phyloP scores from a whole-genome alignment of 2,888 invertebrate genomes.

The Carpatolechia fugitivella region DNA sequence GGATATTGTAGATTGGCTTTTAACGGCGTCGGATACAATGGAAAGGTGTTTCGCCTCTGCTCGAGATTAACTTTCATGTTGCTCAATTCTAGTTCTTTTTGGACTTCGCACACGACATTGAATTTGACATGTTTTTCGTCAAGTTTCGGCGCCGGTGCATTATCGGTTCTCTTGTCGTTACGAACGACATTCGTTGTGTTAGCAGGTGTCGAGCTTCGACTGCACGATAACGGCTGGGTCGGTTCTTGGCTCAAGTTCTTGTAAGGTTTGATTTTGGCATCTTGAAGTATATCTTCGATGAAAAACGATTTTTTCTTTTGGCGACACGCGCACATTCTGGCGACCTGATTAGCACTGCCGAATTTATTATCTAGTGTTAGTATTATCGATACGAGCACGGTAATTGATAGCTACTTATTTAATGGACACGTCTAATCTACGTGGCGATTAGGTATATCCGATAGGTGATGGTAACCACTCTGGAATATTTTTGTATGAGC shows the following conservation, averaged over 20 bases:
- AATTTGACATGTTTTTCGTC: slow-evolving; percentile 35
- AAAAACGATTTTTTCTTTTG: slow-evolving; percentile 62
- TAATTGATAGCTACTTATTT: slow-evolving; percentile 77
- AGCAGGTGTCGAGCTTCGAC: slow-evolving; percentile 13
- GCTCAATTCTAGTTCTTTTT: slow-evolving; percentile 44
- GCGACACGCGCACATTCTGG: slow-evolving; percentile 69
- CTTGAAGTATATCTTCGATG: slow-evolving; percentile 64
- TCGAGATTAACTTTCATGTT: slow-evolving; percentile 43
- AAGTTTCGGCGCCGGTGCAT: neutral
- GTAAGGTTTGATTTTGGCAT: slow-evolving; percentile 49
- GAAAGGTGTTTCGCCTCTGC: slow-evolving; percentile 59
- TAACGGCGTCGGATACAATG: slow-evolving; percentile 59
- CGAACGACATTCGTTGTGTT: neutral
- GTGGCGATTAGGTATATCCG: slow-evolving; percentile 38
- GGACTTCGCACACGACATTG: slow-evolving; percentile 42
- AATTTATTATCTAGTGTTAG: slow-evolving; percentile 54
- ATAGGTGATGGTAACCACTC: slow-evolving; percentile 20
- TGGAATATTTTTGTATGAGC: slow-evolving; percentile 20
- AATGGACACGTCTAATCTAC: slow-evolving; percentile 67
- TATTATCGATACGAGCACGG: slow-evolving; percentile 52
- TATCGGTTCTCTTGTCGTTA: slow-evolving; percentile 11
- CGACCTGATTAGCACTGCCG: slow-evolving; percentile 56
- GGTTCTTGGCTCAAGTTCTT: slow-evolving; percentile 51
- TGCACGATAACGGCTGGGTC: slow-evolving; percentile 44
- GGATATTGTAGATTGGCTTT: slow-evolving; percentile 54